Evolutionary conservation across 2,113 vertebrate genomes (phyloP), one percentile per base, ranked within the genome.

Genomic region (Phodopus roborovskii): DNA sequence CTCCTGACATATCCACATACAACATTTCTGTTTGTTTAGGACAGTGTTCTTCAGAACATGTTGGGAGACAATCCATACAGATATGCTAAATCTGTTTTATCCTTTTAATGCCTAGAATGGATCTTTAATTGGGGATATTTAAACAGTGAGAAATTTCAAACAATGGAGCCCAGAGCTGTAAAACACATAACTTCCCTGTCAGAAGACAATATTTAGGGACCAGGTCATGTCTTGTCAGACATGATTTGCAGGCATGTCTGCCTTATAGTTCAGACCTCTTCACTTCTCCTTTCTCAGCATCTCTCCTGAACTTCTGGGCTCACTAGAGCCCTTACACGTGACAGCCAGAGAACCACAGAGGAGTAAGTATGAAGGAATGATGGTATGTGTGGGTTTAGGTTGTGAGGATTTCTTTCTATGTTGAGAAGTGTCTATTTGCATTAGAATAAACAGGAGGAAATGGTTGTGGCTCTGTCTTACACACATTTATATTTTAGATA

Each of bases 391-490:
- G 75, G 42, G 10, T 84, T 90, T 81, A 28, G 77, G 39, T 58
- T 94, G 19, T 78, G 88, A 92, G 48, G 66, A 39, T 8, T 16
- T 15, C 48, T 50, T 94, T 83, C 70, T 94, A 70, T 20, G 30
- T 78, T 39, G 62, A 96, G 28, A 58, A 64, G 77, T 86, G 64
- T 53, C 93, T 71, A 10, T 86, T 86, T 96, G 68, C 36, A 56
- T 94, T 84, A 78, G 73, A 94, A 94, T 81, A 82, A 90, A 78
- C 68, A 66, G 71, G 64, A 89, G 33, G 39, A 88, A 90, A 45
- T 39, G 79, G 15, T 77, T 33, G 53, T 77, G 70, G 26, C 58
- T 4, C 68, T 20, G 11, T 91, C 71, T 78, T 81, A 77, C 24
- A 77, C 56, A 66, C 42, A 50, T 22, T 50, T 68, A 22, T 45